Percentiles rank a stretch among this genome's conserved stretches.
Conservation (phyloP, 2,113 vertebrate genomes). For the Saccopteryx bilineata region DNA sequence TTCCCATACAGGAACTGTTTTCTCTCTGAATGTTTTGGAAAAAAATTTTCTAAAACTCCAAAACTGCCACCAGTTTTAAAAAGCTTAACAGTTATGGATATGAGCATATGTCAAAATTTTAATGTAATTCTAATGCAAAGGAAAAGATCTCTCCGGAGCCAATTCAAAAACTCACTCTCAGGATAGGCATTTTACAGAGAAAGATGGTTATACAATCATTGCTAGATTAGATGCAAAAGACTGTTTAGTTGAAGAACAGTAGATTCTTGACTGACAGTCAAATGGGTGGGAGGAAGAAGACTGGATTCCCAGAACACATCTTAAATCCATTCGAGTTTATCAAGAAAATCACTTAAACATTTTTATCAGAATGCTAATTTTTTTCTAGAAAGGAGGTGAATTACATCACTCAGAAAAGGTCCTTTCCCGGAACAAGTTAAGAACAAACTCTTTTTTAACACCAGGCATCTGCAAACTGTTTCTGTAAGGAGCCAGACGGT, state of each 20-base stretch:
- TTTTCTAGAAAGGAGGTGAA: slow-evolving; percentile 38
- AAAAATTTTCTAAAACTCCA: slow-evolving; percentile 49
- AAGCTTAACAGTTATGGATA: slow-evolving; percentile 8
- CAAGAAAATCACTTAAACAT: slow-evolving; percentile 64
- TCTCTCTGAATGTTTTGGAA: background rate
- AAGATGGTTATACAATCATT: slow-evolving; percentile 59
- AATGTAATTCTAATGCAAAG: background rate
- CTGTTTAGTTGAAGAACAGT: slow-evolving; percentile 65
- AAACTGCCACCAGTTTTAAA: background rate
- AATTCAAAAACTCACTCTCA: slow-evolving; percentile 9
- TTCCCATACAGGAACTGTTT: slow-evolving; percentile 21
- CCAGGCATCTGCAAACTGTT: background rate
- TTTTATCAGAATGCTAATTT: slow-evolving; percentile 57
- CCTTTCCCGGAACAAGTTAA: background rate
- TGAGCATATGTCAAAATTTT: background rate
- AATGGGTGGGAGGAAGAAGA: slow-evolving; percentile 55
- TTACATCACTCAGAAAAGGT: background rate
- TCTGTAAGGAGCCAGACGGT: background rate
- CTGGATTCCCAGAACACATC: slow-evolving; percentile 56
- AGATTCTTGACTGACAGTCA: slow-evolving; percentile 71
- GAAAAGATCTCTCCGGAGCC: background rate
- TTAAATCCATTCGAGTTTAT: slow-evolving; percentile 65
- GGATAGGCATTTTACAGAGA: background rate
- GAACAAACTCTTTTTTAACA: background rate
- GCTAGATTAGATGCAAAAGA: slow-evolving; percentile 37